Percentiles rank a stretch among this genome's conserved stretches.
Evolutionary conservation across 2,113 vertebrate genomes (phyloP).

Genomic region (Xyrauchen texanus): DNA sequence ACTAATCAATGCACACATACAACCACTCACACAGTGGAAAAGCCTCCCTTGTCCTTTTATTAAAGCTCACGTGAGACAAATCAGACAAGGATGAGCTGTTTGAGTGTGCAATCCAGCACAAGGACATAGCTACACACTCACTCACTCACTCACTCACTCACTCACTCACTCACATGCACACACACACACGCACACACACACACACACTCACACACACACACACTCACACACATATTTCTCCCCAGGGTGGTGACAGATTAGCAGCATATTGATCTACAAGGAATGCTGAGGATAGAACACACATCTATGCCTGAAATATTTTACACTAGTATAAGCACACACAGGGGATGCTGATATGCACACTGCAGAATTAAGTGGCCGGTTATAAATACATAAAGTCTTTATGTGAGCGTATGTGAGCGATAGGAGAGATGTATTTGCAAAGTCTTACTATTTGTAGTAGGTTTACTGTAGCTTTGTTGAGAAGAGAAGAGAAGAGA

Average conservation of each 20-base stretch:
- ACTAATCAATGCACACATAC: constrained; percentile 1
- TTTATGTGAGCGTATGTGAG: background rate
- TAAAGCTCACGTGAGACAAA: constrained; percentile 20
- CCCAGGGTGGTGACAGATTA: constrained; percentile 36
- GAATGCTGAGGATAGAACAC: background rate
- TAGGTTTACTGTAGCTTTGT: too few relatives aligned
- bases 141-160: background rate
- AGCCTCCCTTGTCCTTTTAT: constrained; percentile 2
- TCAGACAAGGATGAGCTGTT: constrained; percentile 4
- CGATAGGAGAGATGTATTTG: too few relatives aligned
- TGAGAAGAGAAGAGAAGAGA: constrained; percentile 22
- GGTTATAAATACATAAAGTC: background rate
- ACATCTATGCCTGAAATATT: constrained; percentile 18
- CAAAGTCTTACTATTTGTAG: background rate
- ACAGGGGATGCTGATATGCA: constrained; percentile 11
- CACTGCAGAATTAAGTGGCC: constrained; percentile 2
- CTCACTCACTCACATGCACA: constrained; percentile 1
- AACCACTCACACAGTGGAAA: background rate
- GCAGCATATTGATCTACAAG: constrained; percentile 24
- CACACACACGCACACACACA: background rate
- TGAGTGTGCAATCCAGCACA: constrained; percentile 21
- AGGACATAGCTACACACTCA: background rate
- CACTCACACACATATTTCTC: constrained; percentile 25
- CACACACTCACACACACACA: too few relatives aligned
- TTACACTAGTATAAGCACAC: constrained; percentile 3